Evolutionary conservation across 2,797 vertebrate genomes (phyloP).

Genomic region (Danio kyathit): DNA sequence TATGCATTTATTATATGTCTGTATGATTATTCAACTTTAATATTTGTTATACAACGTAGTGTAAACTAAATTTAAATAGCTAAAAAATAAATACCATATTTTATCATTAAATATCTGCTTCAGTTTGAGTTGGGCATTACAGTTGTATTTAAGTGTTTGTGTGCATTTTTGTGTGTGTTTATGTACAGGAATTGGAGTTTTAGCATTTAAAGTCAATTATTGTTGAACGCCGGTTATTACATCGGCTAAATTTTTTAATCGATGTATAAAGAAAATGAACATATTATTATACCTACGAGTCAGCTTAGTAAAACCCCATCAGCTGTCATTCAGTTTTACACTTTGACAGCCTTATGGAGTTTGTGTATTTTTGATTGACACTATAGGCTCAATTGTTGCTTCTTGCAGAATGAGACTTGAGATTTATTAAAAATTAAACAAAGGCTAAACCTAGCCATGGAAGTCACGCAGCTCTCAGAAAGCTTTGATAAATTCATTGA

Average conservation of each 20-base stretch:
- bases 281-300: not conserved
- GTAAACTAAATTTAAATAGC: too few relatives aligned
- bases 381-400: conserved; percentile 39
- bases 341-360: conserved; percentile 20
- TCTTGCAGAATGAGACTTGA: conserved; percentile 9
- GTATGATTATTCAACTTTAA: too few relatives aligned
- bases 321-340: not conserved
- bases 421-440: conserved; percentile 43
- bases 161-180: not conserved
- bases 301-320: conserved; percentile 1
- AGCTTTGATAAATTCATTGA: conserved; percentile 12
- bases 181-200: not conserved
- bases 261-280: not conserved
- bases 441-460: conserved; percentile 23
- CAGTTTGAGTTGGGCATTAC: not conserved
- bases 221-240: not conserved
- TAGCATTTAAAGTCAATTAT: not conserved
- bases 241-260: not conserved
- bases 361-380: conserved; percentile 37
- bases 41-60: too few relatives aligned
- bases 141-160: not conserved
- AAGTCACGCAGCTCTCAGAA: conserved; percentile 5
- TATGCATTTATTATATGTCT: too few relatives aligned
- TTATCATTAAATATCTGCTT: too few relatives aligned
- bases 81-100: too few relatives aligned